Evolutionary conservation across 2,113 vertebrate species (phyloP).

Genomic region (Archocentrus centrarchus): DNA sequence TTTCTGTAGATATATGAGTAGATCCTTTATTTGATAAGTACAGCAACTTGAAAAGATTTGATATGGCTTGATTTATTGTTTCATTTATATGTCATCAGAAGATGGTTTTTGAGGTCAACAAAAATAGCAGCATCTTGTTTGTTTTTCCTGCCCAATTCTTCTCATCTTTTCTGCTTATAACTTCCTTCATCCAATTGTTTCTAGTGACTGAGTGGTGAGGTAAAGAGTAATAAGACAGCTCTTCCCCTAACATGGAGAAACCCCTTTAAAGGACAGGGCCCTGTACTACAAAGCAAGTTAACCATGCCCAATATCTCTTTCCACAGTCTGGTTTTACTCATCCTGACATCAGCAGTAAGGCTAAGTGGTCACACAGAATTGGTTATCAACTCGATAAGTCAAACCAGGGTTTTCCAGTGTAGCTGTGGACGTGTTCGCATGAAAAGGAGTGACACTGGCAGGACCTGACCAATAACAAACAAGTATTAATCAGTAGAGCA

Average conservation of each 20-base stretch:
- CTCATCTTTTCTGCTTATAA: background rate
- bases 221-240: slow-evolving; percentile 22
- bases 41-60: slow-evolving; percentile 23
- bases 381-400: background rate
- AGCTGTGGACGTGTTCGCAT: no score
- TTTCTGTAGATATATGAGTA: slow-evolving; percentile 1
- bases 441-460: no score
- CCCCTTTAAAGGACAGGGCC: slow-evolving; percentile 12
- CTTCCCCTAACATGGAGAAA: background rate
- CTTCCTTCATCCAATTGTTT: background rate
- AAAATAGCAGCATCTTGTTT: background rate
- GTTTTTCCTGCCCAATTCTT: background rate
- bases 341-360: background rate
- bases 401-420: no score
- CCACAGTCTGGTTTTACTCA: background rate
- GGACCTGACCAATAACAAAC: no score
- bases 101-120: slow-evolving; percentile 28
- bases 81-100: slow-evolving; percentile 46
- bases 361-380: background rate
- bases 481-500: no score
- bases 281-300: no score
- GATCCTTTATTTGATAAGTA: background rate
- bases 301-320: no score
- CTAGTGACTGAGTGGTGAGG: background rate
- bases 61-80: slow-evolving; percentile 46